Percentiles rank a stretch among this genome's conserved stretches.
phyloP scores from a whole-genome alignment of 2,888 invertebrate genomes.

The Drosophila kambysellisi region DNA sequence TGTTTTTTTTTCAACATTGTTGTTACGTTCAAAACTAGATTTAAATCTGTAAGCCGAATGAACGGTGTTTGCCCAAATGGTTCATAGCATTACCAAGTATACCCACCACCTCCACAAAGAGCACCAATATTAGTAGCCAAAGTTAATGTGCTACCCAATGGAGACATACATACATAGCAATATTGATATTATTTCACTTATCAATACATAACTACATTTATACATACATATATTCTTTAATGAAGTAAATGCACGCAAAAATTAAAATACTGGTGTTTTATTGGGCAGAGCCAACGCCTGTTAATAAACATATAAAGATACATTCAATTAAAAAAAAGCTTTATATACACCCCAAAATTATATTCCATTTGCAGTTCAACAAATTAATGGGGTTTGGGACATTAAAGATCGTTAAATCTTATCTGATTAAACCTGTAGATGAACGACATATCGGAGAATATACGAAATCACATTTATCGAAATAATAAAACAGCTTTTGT shows the following conservation, averaged over 20 bases:
- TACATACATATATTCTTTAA: slow-evolving; percentile 66
- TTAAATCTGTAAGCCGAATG: slow-evolving; percentile 29
- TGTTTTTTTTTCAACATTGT: slow-evolving; percentile 45
- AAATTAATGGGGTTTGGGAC: too few species aligned
- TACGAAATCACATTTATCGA: neutral
- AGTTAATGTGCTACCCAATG: slow-evolving; percentile 6
- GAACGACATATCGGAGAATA: neutral
- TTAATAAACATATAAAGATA: neutral
- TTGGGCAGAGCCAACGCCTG: neutral
- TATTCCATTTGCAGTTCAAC: too few species aligned
- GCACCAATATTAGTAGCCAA: slow-evolving; percentile 12
- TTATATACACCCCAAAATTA: neutral
- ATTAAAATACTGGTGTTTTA: neutral
- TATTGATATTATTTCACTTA: slow-evolving; percentile 74
- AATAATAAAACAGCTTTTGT: neutral
- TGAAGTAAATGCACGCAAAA: slow-evolving; percentile 71
- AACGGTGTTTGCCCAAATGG: slow-evolving; percentile 11
- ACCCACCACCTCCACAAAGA: slow-evolving; percentile 37
- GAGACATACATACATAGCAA: slow-evolving; percentile 34
- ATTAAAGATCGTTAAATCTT: too few species aligned
- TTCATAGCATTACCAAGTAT: slow-evolving; percentile 19
- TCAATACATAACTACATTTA: slow-evolving; percentile 37
- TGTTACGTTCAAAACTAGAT: slow-evolving; percentile 31
- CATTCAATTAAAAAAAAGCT: neutral
- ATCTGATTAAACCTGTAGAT: neutral